Evolutionary conservation across 1,140 invertebrate species (phyloP).

Genomic region (Drosophila rufa): DNA sequence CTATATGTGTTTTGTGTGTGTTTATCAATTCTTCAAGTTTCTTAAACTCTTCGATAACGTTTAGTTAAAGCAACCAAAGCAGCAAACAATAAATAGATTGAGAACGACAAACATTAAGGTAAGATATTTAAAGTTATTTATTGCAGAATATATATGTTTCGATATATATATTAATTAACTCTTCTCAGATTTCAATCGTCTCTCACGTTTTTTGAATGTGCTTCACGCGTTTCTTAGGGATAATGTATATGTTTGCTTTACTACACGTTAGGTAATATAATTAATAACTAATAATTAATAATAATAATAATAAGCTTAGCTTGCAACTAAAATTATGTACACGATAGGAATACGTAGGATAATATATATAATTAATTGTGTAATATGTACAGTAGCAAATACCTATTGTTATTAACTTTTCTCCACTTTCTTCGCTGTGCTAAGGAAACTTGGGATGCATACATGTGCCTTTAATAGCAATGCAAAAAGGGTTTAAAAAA

Average conservation of each 20-base stretch:
- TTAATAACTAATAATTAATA: conserved; percentile 18
- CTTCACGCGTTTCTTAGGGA: conserved; percentile 45
- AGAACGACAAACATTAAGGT: conserved; percentile 56
- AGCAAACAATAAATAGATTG: conserved; percentile 49
- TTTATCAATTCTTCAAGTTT: conserved; percentile 29
- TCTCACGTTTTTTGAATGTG: conserved; percentile 53
- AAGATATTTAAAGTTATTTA: conserved; percentile 44
- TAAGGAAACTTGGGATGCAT: conserved; percentile 71
- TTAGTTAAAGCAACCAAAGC: conserved; percentile 56
- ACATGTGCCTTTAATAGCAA: neutral
- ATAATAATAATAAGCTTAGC: conserved; percentile 61
- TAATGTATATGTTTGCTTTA: conserved; percentile 59
- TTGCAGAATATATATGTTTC: conserved; percentile 35
- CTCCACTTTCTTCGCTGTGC: conserved; percentile 16
- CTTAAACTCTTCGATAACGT: conserved; percentile 42
- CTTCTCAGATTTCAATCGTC: conserved; percentile 38
- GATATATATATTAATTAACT: conserved; percentile 12
- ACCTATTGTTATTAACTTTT: conserved; percentile 47
- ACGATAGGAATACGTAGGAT: conserved; percentile 41
- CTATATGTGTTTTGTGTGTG: conserved; percentile 16
- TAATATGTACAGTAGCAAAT: conserved; percentile 67
- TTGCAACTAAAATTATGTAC: conserved; percentile 63
- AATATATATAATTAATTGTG: conserved; percentile 32
- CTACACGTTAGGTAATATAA: conserved; percentile 19
- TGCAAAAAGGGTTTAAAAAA: conserved; percentile 32